phyloP scores from a whole-genome alignment of 2,113 vertebrate genomes.

The Pycnonotus jocosus region DNA sequence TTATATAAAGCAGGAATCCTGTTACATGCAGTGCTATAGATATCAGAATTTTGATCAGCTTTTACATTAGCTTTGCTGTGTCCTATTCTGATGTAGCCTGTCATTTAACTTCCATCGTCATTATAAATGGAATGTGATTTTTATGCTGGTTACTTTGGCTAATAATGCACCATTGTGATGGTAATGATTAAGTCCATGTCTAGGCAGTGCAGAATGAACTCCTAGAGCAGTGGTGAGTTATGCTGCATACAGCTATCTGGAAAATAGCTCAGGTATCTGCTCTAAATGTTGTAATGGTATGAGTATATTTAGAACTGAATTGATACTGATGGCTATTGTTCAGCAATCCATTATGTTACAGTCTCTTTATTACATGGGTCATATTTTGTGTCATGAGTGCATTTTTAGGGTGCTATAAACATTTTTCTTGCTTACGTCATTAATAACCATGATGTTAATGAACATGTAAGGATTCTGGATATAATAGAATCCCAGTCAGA shows the following conservation, averaged over 20 bases:
- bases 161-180: neutral
- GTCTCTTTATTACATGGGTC: neutral
- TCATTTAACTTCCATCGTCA: neutral
- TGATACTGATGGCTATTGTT: neutral
- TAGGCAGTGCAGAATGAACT: neutral
- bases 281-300: neutral
- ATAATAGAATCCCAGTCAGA: neutral
- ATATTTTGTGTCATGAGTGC: neutral
- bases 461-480: neutral
- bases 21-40: neutral
- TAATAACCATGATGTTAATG: neutral
- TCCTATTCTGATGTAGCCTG: neutral
- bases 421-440: neutral
- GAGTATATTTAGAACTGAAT: neutral
- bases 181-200: neutral
- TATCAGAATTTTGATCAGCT: neutral
- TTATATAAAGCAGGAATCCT: neutral
- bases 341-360: neutral
- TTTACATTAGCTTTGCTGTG: neutral
- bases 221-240: neutral
- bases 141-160: neutral
- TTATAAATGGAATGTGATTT: neutral
- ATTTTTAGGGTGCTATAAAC: neutral
- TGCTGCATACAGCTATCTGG: neutral
- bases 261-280: neutral